These are phyloP conservation scores for Montifringilla adamsi DNA, from an alignment of 2,113 vertebrate genomes.

Conservation along the genomic window DNA sequence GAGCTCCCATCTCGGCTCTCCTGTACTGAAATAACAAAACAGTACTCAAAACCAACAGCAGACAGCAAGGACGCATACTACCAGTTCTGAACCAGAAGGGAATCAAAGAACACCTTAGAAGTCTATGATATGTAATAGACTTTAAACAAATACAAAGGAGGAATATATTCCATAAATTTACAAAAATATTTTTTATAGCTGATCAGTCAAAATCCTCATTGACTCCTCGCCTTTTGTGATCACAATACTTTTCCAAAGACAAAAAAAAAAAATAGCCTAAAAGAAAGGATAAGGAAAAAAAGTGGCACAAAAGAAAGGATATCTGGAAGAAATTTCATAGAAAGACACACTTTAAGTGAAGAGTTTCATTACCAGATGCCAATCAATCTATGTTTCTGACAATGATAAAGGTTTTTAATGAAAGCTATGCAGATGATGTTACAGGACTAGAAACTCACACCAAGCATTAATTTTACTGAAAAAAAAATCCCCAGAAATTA, in stretches of 20 bases:
- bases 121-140: slow-evolving; percentile 33
- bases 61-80: slow-evolving; percentile 1
- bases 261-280: not conserved
- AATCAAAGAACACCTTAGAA: slow-evolving; percentile 30
- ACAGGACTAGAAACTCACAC: not conserved
- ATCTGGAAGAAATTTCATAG: not conserved
- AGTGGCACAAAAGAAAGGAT: not conserved
- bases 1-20: not conserved
- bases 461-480: not conserved
- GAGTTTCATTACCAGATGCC: not conserved
- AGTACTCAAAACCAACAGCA: slow-evolving; percentile 24
- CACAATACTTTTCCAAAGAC: not conserved
- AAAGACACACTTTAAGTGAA: not conserved
- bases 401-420: not conserved
- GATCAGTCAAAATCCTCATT: not conserved
- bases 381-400: not conserved
- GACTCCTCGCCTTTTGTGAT: not conserved
- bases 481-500: not conserved
- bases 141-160: not conserved
- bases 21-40: slow-evolving; percentile 8
- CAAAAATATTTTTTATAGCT: not conserved
- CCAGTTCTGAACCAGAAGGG: not conserved
- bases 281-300: not conserved
- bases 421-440: not conserved
- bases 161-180: not conserved